Evolutionary conservation across 2,797 vertebrate genomes (phyloP), one percentile per base, ranked within the genome.

Genomic region (Tangara arthus): DNA sequence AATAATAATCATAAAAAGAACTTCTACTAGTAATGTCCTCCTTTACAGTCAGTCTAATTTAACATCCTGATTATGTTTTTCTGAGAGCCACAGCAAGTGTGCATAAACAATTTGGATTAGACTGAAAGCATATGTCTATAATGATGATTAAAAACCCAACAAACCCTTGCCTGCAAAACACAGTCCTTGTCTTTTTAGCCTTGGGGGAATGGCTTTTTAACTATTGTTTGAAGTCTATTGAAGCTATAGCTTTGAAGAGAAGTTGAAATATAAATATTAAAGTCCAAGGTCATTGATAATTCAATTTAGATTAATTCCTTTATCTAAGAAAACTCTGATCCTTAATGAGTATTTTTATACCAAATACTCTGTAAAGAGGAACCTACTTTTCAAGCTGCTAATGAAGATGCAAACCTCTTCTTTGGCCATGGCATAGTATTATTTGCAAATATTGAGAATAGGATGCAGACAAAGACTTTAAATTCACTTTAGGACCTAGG

Each of bases 291-390:
- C 59, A 39, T 49, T 82, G 70, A 63, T 94, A 86, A 91, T 87
- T 94, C 53, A 44, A n/a, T 93, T 94, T 85, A 81, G 56, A 88
- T 93, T 90, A 81, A 79, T 94, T 94, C 68, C 80, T 94, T 91
- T 87, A 82, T 83, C 63, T 82, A 63, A 73, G 59, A 35, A 72
- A 88, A 79, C 52, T 84, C 52, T 82, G 73, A 79, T 69, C 86
- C 55, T 42, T 91, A 88, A 73, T 84, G 63, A 72, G 18, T 57
- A 23, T 26, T 90, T 87, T 88, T 79, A 15, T 73, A 57, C 14
- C 52, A 77, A 65, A 42, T 65, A 20, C 3, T 88, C 34, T 41
- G 15, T 79, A 39, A 92, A 84, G 34, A 35, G 28, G 12, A 78
- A 32, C 19, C 59, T 69, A 20, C 30, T 91, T 32, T 94, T 88